Conservation (phyloP, 2,113 vertebrate genomes). For the Redunca redunca region DNA sequence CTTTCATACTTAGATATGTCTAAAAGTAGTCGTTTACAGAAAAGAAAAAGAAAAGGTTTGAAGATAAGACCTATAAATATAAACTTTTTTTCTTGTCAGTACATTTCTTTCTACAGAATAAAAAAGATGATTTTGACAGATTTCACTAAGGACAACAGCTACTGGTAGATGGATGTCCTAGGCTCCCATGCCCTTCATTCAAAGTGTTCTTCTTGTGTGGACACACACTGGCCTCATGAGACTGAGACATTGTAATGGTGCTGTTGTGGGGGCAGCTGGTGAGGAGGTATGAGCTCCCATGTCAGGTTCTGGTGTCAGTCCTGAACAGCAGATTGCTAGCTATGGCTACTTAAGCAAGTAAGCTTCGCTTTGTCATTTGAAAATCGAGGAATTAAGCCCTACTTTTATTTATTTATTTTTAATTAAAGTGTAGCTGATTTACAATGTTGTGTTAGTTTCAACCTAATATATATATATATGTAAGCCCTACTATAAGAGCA, state of each 20-base stretch:
- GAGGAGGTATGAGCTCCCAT: neutral
- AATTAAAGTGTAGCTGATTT: neutral
- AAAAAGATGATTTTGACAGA: neutral
- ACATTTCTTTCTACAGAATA: neutral
- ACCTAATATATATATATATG: neutral
- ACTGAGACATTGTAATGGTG: accelerated
- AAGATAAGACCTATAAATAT: neutral
- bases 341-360: neutral
- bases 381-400: neutral
- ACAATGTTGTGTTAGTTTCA: neutral
- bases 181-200: neutral
- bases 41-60: neutral
- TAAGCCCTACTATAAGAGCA: neutral
- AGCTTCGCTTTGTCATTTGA: neutral
- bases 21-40: neutral
- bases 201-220: neutral
- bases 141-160: neutral
- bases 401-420: neutral
- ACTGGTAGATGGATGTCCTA: neutral
- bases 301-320: neutral
- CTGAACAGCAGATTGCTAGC: neutral
- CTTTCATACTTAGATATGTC: neutral
- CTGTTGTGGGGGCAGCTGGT: neutral
- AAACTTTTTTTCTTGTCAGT: neutral
- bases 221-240: too few species aligned